phyloP scores from a whole-genome alignment of 2,797 vertebrate species.

The Sebastiscus tertius region DNA sequence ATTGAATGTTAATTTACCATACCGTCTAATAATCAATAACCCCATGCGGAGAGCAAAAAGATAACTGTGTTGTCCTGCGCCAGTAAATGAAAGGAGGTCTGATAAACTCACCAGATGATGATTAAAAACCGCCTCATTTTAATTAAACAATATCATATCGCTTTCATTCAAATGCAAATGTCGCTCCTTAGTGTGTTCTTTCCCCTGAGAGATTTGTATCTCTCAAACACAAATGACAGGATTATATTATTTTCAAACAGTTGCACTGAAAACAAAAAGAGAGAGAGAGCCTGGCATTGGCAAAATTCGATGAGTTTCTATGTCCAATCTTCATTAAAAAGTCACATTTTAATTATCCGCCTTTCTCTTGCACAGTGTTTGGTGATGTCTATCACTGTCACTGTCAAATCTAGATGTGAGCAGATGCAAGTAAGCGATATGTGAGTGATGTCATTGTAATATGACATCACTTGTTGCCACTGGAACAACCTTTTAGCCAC shows the following conservation, averaged over 20 bases:
- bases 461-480: neutral
- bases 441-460: neutral
- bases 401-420: neutral
- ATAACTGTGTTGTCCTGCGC: neutral
- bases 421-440: neutral
- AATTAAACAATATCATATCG: slow-evolving; percentile 15
- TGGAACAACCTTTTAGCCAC: neutral
- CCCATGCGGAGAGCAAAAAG: neutral
- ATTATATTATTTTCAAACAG: neutral
- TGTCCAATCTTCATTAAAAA: neutral
- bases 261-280: neutral
- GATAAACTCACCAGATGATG: slow-evolving; percentile 1
- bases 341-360: neutral
- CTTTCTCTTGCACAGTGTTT: neutral
- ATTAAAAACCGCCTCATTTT: slow-evolving; percentile 10
- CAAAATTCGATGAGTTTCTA: neutral
- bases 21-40: slow-evolving; percentile 1
- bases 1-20: neutral
- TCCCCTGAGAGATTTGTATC: neutral
- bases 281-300: fast-evolving
- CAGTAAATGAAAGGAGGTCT: neutral
- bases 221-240: neutral
- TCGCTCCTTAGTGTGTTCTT: neutral
- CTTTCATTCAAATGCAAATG: slow-evolving; percentile 43
- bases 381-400: neutral